phyloP scores from a whole-genome alignment of 2,113 vertebrate genomes.

The Aptenodytes forsteri region DNA sequence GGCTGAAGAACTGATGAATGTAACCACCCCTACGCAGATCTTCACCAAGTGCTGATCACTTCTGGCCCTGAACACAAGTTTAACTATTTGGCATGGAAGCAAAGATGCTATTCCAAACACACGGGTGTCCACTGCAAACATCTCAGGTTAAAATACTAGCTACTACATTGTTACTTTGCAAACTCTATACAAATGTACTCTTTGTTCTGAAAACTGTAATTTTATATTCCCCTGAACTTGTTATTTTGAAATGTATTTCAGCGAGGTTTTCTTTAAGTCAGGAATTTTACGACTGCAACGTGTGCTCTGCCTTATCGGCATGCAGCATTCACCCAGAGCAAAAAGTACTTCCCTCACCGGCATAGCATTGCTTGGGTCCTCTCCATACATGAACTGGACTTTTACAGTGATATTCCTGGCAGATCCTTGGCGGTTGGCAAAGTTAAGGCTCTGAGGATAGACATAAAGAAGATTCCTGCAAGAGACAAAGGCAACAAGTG shows the following conservation, averaged over 20 bases:
- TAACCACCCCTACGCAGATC: background rate
- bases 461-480: constrained; percentile 95
- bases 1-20: background rate
- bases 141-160: background rate
- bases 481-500: constrained; percentile 6
- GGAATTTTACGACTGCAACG: background rate
- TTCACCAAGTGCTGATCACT: background rate
- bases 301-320: background rate
- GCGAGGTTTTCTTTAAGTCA: background rate
- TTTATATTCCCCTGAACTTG: background rate
- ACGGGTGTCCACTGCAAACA: background rate
- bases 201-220: background rate
- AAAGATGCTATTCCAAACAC: background rate
- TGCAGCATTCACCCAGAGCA: background rate
- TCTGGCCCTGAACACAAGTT: background rate
- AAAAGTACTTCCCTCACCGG: constrained; percentile 77
- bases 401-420: constrained; percentile 98
- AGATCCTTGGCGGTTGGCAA: constrained; percentile 97
- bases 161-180: background rate
- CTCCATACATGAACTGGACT: constrained; percentile 98
- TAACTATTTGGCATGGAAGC: background rate
- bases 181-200: background rate
- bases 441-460: constrained; percentile 97
- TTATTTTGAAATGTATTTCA: background rate
- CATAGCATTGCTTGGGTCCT: constrained; percentile 95